phyloP scores from a whole-genome alignment of 2,888 invertebrate species.

The Ectemnius continuus region DNA sequence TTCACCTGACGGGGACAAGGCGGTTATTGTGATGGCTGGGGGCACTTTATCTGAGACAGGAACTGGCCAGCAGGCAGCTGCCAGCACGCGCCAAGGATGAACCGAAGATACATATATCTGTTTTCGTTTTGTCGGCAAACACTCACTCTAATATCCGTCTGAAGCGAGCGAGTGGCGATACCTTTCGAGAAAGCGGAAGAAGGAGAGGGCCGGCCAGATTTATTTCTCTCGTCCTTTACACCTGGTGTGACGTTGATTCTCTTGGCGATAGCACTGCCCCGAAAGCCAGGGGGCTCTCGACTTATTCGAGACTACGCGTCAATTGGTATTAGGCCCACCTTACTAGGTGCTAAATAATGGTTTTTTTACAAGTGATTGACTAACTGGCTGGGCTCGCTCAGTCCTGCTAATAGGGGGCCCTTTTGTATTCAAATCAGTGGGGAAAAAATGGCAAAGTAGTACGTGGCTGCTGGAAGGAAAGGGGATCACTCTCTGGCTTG shows the following conservation, averaged over 20 bases:
- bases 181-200: slow-evolving; percentile 40
- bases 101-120: slow-evolving; percentile 60
- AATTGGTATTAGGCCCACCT: slow-evolving; percentile 52
- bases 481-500: too few relatives aligned
- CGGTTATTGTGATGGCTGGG: slow-evolving; percentile 66
- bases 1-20: slow-evolving; percentile 75
- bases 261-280: background rate
- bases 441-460: background rate
- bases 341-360: slow-evolving; percentile 64
- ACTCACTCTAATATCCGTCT: slow-evolving; percentile 62
- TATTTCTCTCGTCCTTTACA: background rate
- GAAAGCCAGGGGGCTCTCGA: background rate
- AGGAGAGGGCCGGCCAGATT: slow-evolving; percentile 5
- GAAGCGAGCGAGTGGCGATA: slow-evolving; percentile 51
- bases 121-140: slow-evolving; percentile 66
- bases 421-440: too few relatives aligned
- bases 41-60: slow-evolving; percentile 64
- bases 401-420: too few relatives aligned
- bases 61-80: slow-evolving; percentile 69
- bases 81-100: slow-evolving; percentile 74
- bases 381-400: too few relatives aligned
- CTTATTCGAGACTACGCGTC: slow-evolving; percentile 43
- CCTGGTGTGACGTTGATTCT: background rate
- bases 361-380: slow-evolving; percentile 48
- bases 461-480: background rate